Evolutionary conservation across 23 tunicate genomes (phyloP).

Genomic region (Ciona savignyi): DNA sequence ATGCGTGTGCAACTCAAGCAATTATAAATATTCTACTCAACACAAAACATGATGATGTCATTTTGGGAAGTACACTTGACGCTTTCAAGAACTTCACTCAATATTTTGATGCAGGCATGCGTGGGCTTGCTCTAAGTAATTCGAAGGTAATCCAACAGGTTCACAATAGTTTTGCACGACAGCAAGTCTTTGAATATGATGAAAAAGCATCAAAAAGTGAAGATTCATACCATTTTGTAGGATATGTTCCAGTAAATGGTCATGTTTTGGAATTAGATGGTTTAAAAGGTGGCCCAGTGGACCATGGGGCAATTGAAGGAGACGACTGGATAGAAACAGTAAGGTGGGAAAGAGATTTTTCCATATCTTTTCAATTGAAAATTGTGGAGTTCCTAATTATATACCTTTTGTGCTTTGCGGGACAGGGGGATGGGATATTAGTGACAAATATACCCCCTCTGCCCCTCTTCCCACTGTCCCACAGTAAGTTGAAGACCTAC

Average conservation of each 20-base stretch:
- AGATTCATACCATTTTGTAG: conserved; percentile 83
- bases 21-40: conserved; percentile 75
- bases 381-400: no score
- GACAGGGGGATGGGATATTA: no score
- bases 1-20: conserved; percentile 99
- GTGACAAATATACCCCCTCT: no score
- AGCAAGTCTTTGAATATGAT: conserved; percentile 92
- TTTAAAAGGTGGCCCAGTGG: conserved; percentile 78
- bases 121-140: conserved; percentile 70
- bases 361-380: no score
- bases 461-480: no score
- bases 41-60: conserved; percentile 41
- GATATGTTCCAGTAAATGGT: conserved; percentile 76
- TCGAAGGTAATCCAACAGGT: conserved; percentile 75
- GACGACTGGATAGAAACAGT: conserved; percentile 67
- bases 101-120: conserved; percentile 59
- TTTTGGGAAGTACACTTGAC: conserved; percentile 53
- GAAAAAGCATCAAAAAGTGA: conserved; percentile 50
- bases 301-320: conserved; percentile 64
- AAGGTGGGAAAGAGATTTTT: conserved; percentile 34
- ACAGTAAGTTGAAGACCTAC: no score
- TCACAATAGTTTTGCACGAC: conserved; percentile 85
- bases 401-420: no score
- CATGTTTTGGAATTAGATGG: conserved; percentile 89
- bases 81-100: conserved; percentile 67